Evolutionary conservation across 2,113 vertebrate genomes (phyloP).

Genomic region (Daubentonia madagascariensis): DNA sequence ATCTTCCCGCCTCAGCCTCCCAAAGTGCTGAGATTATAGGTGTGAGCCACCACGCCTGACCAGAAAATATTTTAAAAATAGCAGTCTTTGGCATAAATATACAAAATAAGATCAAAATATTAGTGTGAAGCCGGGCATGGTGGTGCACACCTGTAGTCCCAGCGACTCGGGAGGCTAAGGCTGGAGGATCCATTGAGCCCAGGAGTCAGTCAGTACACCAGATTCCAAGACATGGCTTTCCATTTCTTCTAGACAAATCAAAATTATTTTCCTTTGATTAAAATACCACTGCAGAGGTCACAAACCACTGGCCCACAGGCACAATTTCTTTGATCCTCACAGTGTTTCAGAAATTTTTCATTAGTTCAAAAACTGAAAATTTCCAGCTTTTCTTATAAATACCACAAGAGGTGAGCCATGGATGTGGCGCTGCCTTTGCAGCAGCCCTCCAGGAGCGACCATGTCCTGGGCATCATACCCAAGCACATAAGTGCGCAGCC

Average conservation of each 20-base stretch:
- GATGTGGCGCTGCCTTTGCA: background rate
- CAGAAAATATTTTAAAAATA: background rate
- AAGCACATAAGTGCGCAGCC: no score
- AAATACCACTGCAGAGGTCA: background rate
- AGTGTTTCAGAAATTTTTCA: background rate
- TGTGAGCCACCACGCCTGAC: fast-evolving
- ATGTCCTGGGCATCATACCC: no score
- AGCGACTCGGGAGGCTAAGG: no score
- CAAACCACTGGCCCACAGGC: background rate
- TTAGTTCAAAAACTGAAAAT: background rate
- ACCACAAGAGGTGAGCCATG: background rate
- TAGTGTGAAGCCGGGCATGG: no score
- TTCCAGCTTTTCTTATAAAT: background rate
- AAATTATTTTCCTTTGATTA: background rate
- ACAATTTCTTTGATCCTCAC: background rate
- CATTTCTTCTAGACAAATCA: background rate
- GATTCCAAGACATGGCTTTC: background rate
- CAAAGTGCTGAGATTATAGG: background rate
- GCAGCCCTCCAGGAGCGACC: no score
- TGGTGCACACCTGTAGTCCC: no score
- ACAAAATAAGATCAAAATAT: background rate
- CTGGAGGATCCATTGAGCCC: no score
- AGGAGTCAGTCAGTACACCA: background rate
- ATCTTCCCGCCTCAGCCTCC: background rate
- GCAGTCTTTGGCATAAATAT: background rate